These are phyloP conservation scores for Dicranocentrus wangi DNA, from an alignment of 2,888 invertebrate species.

Conservation along the genomic window DNA sequence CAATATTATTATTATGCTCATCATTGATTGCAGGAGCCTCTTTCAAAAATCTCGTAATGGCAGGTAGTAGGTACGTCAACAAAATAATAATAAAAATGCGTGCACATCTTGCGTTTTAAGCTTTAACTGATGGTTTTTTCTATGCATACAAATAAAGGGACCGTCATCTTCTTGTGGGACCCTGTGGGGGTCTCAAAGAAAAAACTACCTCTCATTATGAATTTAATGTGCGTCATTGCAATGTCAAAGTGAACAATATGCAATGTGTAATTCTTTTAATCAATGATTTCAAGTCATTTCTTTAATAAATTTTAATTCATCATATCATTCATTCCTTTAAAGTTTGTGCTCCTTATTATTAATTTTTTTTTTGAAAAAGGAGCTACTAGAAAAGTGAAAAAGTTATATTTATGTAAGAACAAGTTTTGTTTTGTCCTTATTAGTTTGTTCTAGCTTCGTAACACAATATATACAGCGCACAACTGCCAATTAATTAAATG, in stretches of 20 bases:
- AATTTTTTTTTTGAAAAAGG: background rate
- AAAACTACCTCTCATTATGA: conserved; percentile 22
- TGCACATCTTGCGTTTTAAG: too few species aligned
- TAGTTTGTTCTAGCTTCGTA: background rate
- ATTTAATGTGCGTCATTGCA: conserved; percentile 29
- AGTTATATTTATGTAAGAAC: conserved; percentile 19
- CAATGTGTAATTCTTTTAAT: conserved; percentile 24
- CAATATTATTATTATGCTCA: background rate
- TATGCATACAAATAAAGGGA: background rate
- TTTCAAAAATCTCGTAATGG: too few species aligned
- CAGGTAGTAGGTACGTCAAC: too few species aligned
- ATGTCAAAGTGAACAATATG: conserved; percentile 22
- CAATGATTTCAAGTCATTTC: conserved; percentile 29
- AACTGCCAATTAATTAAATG: conserved; percentile 31
- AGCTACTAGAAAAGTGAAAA: background rate
- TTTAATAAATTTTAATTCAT: conserved; percentile 30
- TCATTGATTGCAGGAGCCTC: too few species aligned
- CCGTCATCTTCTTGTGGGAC: background rate
- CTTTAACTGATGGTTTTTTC: too few species aligned
- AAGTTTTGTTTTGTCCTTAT: conserved; percentile 15
- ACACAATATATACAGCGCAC: background rate
- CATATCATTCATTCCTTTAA: conserved; percentile 27
- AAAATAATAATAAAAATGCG: too few species aligned
- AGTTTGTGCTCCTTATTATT: background rate
- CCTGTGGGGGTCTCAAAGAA: conserved; percentile 37